Evolutionary conservation across 2,113 vertebrate species (phyloP), one percentile per base, ranked within the genome.

Genomic region (Podarcis cretensis): DNA sequence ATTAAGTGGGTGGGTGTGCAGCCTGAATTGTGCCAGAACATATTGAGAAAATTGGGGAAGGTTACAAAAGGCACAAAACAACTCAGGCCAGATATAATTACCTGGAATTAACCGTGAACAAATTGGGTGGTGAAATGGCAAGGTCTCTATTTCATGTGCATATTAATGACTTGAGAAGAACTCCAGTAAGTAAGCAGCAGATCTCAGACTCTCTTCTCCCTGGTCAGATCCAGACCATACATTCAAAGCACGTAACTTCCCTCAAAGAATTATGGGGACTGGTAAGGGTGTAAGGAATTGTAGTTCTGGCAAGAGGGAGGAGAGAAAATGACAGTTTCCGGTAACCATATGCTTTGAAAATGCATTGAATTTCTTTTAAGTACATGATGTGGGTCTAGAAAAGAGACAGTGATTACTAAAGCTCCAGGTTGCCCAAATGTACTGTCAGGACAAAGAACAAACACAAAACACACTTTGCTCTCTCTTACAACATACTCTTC

Each of bases 391-490:
- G 9, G 48, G 48, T 20, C 16, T 18, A 78, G 81, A 88, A 89
- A 92, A 76, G 68, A 73, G 75, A 68, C 0, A 0, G 3, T 77
- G 69, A 48, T 86, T 93, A 48, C 66, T 63, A 57, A 81, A 90
- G 76, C 71, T 85, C 84, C 80, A 89, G 75, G 65, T 18, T 27
- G 27, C 30, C 32, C 85, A 74, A 37, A 90, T 87, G 93, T 87
- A 73, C 84, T 91, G 80, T 76, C 65, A 87, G 63, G 68, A 82
- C 6, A 83, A 43, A 74, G n/a, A 32, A 83, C 54, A 65, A 82
- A 90, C 69, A 43, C 90, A 91, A 87, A 92, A 85, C 94, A 93
- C 92, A 93, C 92, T 96, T 95, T 94, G 92, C 48, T 83, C 66
- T 0, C 83, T 91, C 54, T 83, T 90, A 76, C 75, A 90, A 91